Conservation (phyloP, 2,797 vertebrate genomes). For the Aselliscus stoliczkanus region DNA sequence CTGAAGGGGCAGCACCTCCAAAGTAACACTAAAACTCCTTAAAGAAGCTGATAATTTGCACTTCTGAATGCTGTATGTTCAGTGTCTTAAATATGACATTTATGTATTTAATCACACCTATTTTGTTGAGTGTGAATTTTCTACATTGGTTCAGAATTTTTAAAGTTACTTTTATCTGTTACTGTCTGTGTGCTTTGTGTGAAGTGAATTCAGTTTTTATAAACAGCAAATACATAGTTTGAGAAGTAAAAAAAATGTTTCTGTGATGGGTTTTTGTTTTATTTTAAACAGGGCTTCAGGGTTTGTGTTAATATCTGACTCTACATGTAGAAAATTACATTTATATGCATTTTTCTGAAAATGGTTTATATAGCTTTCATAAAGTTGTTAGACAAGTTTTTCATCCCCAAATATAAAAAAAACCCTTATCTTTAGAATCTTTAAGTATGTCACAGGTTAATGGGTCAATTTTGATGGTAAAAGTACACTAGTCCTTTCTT, state of each 20-base stretch:
- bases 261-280: not conserved
- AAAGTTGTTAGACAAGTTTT: not conserved
- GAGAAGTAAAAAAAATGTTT: not conserved
- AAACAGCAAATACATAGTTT: not conserved
- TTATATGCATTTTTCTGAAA: not conserved
- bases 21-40: not conserved
- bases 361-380: not conserved
- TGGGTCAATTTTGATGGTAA: not conserved
- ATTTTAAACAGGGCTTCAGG: not conserved
- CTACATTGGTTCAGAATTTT: not conserved
- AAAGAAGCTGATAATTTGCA: not conserved
- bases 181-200: not conserved
- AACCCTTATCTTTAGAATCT: not conserved
- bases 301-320: not conserved
- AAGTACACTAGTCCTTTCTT: not conserved
- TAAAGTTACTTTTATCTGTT: not conserved
- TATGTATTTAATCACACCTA: not conserved
- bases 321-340: not conserved
- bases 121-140: not conserved
- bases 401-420: not conserved
- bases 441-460: not conserved
- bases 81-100: not conserved
- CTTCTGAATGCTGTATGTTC: not conserved
- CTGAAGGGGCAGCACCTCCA: not conserved
- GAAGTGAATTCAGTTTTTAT: not conserved